A percentile compares a stretch with the other conserved stretches of the same genome.
Conservation (phyloP, 2,888 invertebrate genomes). For the Mamestra brassicae region DNA sequence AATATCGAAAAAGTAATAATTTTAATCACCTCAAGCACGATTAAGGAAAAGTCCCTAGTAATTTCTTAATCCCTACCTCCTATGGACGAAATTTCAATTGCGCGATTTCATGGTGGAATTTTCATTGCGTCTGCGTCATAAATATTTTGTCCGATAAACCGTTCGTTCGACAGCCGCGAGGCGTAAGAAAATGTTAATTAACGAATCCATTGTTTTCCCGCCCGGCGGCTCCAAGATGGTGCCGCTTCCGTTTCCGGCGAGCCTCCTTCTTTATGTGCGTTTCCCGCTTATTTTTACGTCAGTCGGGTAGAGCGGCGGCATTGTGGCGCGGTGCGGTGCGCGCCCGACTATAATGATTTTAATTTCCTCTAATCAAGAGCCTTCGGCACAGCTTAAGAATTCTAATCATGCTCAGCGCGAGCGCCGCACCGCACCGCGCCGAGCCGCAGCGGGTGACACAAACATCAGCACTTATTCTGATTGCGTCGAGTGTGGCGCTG, state of each 20-base stretch:
- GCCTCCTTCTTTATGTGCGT: conserved; percentile 90
- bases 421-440: conserved; percentile 66
- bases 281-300: conserved; percentile 89
- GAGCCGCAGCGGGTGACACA: conserved; percentile 86
- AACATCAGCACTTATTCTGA: conserved; percentile 91
- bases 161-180: conserved; percentile 91
- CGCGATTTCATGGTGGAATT: conserved; percentile 87
- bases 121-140: conserved; percentile 88
- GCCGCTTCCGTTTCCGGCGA: conserved; percentile 90
- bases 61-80: conserved; percentile 70
- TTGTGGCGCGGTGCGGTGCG: conserved; percentile 84
- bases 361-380: conserved; percentile 91
- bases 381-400: conserved; percentile 90
- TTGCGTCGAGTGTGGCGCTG: conserved; percentile 90
- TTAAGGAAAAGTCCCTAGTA: conserved; percentile 36
- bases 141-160: conserved; percentile 91
- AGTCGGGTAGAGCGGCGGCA: conserved; percentile 82
- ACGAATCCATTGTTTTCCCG: conserved; percentile 94
- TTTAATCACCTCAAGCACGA: conserved; percentile 28
- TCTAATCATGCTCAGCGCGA: conserved; percentile 88
- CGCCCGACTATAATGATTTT: conserved; percentile 90
- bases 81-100: conserved; percentile 80
- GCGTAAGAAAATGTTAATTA: conserved; percentile 95
- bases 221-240: conserved; percentile 92
- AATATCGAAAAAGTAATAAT: conserved; percentile 11